Conservation (phyloP, 1,140 invertebrate species). For the Acromyrmex charruanus region DNA sequence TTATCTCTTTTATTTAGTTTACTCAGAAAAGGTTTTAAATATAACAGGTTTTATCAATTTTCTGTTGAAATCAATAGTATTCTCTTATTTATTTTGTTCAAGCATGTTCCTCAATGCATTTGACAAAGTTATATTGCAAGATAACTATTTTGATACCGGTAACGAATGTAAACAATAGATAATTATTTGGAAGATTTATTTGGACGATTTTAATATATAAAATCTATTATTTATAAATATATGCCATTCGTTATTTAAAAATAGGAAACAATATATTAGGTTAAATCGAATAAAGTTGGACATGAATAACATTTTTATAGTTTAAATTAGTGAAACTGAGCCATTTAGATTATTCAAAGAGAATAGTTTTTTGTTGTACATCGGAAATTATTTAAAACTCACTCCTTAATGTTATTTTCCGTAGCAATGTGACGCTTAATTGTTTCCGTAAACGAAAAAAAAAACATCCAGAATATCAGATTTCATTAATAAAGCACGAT, state of each 20-base stretch:
- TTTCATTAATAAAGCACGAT: constrained; percentile 62
- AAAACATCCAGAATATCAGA: constrained; percentile 31
- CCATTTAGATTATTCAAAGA: not conserved
- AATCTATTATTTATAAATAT: not conserved
- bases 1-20: not conserved
- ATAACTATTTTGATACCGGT: not conserved
- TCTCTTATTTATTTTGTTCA: not conserved
- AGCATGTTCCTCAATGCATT: not conserved
- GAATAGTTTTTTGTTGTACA: not conserved
- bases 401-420: not conserved
- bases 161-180: not conserved
- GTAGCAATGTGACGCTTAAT: not conserved
- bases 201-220: not conserved
- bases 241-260: not conserved
- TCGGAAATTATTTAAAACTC: not conserved
- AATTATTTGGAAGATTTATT: not conserved
- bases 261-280: not conserved
- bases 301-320: not conserved
- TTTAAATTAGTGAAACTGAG: not conserved
- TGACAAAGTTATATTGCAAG: not conserved
- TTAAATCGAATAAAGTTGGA: not conserved
- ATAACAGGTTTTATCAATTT: not conserved
- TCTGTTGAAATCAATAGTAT: no score
- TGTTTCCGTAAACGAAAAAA: constrained; percentile 1
- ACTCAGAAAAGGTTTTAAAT: not conserved